phyloP scores from a whole-genome alignment of 2,113 vertebrate species.

The Zapus hudsonius region DNA sequence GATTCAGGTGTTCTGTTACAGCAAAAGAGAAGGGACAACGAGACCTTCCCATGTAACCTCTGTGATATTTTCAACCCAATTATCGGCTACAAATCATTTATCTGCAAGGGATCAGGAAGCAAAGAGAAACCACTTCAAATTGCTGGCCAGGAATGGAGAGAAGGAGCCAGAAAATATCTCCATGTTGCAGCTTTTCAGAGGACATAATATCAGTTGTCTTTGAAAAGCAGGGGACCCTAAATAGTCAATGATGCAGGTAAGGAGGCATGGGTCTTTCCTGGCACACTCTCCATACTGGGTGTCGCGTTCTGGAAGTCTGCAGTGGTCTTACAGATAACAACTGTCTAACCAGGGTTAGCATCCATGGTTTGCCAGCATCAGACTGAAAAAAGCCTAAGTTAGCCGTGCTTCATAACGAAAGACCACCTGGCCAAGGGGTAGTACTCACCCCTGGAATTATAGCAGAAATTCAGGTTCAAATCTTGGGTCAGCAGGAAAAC shows the following conservation, averaged over 20 bases:
- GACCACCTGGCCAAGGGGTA: background rate
- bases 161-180: background rate
- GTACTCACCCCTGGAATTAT: background rate
- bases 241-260: background rate
- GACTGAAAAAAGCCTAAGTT: background rate
- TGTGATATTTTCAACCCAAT: background rate
- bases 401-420: background rate
- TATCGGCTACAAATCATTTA: background rate
- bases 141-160: background rate
- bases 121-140: constrained; percentile 23
- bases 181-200: background rate
- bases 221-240: background rate
- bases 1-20: background rate
- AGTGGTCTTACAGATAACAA: background rate
- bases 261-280: background rate
- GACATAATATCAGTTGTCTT: background rate
- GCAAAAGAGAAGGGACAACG: background rate
- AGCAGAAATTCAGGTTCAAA: too few species aligned
- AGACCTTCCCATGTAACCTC: background rate
- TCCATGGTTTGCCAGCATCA: background rate
- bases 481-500: too few species aligned
- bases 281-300: background rate
- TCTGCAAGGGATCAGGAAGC: background rate
- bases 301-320: background rate
- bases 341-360: background rate